Evolutionary conservation across 2,888 invertebrate species (phyloP).

Genomic region (Drosophila pseudotakahashii): DNA sequence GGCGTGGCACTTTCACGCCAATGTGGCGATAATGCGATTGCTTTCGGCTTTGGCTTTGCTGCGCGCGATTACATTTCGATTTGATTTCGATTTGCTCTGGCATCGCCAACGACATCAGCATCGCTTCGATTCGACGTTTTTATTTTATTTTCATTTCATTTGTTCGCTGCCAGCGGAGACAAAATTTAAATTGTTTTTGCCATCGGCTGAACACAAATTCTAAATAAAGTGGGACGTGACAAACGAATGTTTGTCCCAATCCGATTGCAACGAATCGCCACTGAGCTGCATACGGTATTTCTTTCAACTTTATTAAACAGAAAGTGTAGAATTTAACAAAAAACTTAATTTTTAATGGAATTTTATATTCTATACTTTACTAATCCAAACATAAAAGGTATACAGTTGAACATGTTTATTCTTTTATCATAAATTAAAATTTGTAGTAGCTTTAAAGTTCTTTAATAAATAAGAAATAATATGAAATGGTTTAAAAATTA

Average conservation of each 20-base stretch:
- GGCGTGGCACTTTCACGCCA: slow-evolving; percentile 76
- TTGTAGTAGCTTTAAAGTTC: too few relatives aligned
- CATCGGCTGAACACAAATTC: slow-evolving; percentile 60
- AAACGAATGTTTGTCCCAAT: slow-evolving; percentile 26
- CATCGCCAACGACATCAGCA: slow-evolving; percentile 42
- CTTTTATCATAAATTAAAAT: too few relatives aligned
- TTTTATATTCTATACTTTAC: too few relatives aligned
- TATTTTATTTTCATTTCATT: slow-evolving; percentile 49
- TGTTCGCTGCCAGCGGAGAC: slow-evolving; percentile 50
- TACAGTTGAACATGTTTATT: too few relatives aligned
- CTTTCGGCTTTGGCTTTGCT: slow-evolving; percentile 73
- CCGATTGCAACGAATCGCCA: slow-evolving; percentile 30
- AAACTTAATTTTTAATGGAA: too few relatives aligned
- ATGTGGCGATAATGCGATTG: slow-evolving; percentile 77
- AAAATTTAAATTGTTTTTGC: slow-evolving; percentile 77
- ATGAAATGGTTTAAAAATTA: too few relatives aligned
- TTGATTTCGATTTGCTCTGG: slow-evolving; percentile 73
- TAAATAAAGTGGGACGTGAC: slow-evolving; percentile 58
- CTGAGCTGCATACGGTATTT: slow-evolving; percentile 5
- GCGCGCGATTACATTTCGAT: slow-evolving; percentile 79
- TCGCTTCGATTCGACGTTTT: slow-evolving; percentile 17
- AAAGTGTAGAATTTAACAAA: too few relatives aligned
- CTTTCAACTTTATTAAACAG: too few relatives aligned
- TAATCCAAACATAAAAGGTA: too few relatives aligned
- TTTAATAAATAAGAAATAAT: too few relatives aligned